These are phyloP conservation scores for Hirudinaria manillensis DNA, from an alignment of 2,888 invertebrate species.

Conservation along the genomic window DNA sequence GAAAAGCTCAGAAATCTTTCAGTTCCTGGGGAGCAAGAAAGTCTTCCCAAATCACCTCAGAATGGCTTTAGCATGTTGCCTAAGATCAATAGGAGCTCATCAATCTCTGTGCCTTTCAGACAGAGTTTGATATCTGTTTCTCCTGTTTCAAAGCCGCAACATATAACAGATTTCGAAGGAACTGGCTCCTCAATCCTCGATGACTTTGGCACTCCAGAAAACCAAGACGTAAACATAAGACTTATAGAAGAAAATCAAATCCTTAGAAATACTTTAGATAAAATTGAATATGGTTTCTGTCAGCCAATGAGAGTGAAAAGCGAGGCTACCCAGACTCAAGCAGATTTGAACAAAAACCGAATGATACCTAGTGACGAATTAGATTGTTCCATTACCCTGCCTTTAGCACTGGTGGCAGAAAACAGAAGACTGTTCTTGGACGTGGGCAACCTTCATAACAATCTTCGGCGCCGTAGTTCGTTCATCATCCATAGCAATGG, in stretches of 20 bases:
- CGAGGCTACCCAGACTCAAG: conserved; percentile 2
- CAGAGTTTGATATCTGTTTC: conserved; percentile 8
- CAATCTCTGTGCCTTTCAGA: background rate
- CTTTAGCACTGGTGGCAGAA: background rate
- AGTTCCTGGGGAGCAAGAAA: background rate
- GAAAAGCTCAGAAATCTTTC: conserved; percentile 33
- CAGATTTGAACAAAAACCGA: background rate
- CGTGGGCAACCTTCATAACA: conserved; percentile 6
- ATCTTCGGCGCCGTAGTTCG: conserved; percentile 11
- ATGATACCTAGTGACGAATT: background rate
- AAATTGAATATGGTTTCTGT: conserved; percentile 24
- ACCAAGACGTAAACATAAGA: conserved; percentile 2
- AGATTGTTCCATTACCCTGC: background rate
- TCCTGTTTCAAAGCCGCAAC: conserved; percentile 6
- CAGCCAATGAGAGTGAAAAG: conserved; percentile 18
- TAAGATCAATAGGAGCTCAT: background rate
- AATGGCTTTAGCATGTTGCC: background rate
- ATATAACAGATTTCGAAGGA: background rate
- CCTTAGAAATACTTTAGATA: conserved; percentile 9
- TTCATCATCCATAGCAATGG: background rate
- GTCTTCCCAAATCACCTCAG: conserved; percentile 2
- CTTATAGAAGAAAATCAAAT: conserved; percentile 7
- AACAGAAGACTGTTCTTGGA: conserved; percentile 21
- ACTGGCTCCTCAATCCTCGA: background rate
- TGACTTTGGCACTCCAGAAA: background rate